A percentile compares a stretch with the other conserved stretches of the same genome.
These are phyloP conservation scores for Stenotaenia linearis DNA, from an alignment of 2,888 invertebrate species.

Conservation along the genomic window DNA sequence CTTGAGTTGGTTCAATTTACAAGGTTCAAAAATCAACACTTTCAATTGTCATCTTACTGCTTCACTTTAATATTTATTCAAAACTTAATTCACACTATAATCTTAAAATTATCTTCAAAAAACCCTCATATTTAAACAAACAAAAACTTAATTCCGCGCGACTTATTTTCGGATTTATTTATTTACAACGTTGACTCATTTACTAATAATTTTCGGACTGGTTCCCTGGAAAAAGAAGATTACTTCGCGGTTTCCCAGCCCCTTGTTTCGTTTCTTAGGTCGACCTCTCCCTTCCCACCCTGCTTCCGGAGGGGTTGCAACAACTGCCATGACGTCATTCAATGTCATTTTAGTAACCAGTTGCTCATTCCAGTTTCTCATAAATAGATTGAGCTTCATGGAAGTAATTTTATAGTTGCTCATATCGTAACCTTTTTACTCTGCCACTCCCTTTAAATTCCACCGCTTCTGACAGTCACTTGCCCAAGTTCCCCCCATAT, in stretches of 20 bases:
- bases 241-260: background rate
- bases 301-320: conserved; percentile 24
- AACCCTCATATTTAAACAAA: too few species aligned
- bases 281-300: background rate
- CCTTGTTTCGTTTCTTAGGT: background rate
- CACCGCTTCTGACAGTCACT: background rate
- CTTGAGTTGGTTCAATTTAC: conserved; percentile 6
- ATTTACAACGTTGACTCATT: background rate
- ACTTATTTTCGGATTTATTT: too few species aligned
- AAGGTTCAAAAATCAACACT: conserved; percentile 10
- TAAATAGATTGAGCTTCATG: conserved; percentile 8
- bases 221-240: background rate
- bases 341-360: conserved; percentile 22
- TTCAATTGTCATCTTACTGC: background rate
- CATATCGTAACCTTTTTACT: conserved; percentile 10
- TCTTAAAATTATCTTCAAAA: too few species aligned
- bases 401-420: conserved; percentile 6
- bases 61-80: too few species aligned
- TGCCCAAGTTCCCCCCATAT: background rate
- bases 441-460: conserved; percentile 18
- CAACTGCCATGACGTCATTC: conserved; percentile 20
- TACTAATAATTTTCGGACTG: background rate
- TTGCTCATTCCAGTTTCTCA: conserved; percentile 17
- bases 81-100: too few species aligned
- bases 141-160: too few species aligned